A percentile compares a stretch with the other conserved stretches of the same genome.
These are phyloP conservation scores for Drosophila ficusphila DNA, from an alignment of 1,140 invertebrate species.

Conservation along the genomic window DNA sequence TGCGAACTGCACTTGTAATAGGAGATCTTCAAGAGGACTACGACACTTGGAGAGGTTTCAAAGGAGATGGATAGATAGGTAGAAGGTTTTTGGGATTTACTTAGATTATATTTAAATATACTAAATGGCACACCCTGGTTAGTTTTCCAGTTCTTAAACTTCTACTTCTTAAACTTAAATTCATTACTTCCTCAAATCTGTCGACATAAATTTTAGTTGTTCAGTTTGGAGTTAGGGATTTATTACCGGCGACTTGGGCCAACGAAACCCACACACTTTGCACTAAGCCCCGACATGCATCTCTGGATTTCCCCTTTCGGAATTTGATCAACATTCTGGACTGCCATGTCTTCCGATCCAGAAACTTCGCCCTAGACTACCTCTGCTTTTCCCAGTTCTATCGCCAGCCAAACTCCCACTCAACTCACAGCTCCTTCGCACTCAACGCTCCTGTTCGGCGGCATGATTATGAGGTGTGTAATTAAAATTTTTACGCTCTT, in stretches of 20 bases:
- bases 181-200: constrained; percentile 55
- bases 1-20: constrained; percentile 74
- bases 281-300: constrained; percentile 42
- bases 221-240: constrained; percentile 16
- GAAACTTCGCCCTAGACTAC: constrained; percentile 1
- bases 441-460: constrained; percentile 34
- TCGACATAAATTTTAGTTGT: constrained; percentile 58
- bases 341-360: background rate
- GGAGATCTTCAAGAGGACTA: constrained; percentile 29
- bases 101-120: background rate
- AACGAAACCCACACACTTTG: constrained; percentile 38
- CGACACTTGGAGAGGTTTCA: constrained; percentile 18
- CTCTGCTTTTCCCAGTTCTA: constrained; percentile 7
- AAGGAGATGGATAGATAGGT: background rate
- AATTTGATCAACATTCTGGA: constrained; percentile 65
- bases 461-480: constrained; percentile 83
- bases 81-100: background rate
- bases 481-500: constrained; percentile 82
- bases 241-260: constrained; percentile 1
- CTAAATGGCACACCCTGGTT: no score
- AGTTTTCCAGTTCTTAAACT: no score
- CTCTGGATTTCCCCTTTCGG: constrained; percentile 47
- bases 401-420: constrained; percentile 5
- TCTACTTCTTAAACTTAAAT: background rate
- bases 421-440: constrained; percentile 22